A percentile compares a stretch with the other conserved stretches of the same genome.
These are phyloP conservation scores for Cottoperca gobio DNA, from an alignment of 2,797 vertebrate species.

Conservation along the genomic window DNA sequence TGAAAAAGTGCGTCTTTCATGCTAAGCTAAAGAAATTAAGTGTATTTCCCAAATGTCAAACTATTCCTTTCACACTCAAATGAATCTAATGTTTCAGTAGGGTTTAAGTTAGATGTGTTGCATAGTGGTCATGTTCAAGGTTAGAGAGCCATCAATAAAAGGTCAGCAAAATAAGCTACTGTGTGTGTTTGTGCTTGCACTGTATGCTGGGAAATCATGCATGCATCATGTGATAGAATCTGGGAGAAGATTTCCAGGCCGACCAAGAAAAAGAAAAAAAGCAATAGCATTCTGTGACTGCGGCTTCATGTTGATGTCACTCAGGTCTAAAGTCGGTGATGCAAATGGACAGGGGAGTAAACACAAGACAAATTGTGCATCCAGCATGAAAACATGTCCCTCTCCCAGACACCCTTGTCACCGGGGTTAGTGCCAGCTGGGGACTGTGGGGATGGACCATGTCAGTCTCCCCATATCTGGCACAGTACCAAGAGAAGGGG, in stretches of 20 bases:
- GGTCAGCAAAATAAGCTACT: neutral
- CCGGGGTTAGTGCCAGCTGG: constrained; percentile 76
- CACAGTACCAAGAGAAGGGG: constrained; percentile 26
- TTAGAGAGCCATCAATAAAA: neutral
- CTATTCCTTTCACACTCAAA: neutral
- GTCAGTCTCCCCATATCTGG: constrained; percentile 55
- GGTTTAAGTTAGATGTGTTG: neutral
- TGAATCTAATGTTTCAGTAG: neutral
- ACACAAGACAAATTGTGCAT: constrained; percentile 83
- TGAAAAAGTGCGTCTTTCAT: constrained; percentile 19
- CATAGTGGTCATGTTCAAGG: neutral
- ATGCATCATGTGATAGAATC: constrained; percentile 4
- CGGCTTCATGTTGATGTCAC: constrained; percentile 68
- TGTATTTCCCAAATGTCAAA: no score
- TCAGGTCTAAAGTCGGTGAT: constrained; percentile 73
- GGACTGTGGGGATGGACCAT: constrained; percentile 72
- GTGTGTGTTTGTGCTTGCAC: neutral
- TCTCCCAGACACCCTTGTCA: constrained; percentile 69
- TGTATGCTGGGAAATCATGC: constrained; percentile 5
- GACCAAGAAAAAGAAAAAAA: constrained; percentile 23
- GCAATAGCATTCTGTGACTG: constrained; percentile 20
- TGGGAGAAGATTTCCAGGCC: constrained; percentile 4
- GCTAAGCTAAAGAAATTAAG: no score
- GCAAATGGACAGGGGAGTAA: constrained; percentile 81
- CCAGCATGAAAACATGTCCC: constrained; percentile 78